A percentile compares a stretch with the other conserved stretches of the same genome.
Conservation (phyloP, 2,888 invertebrate genomes). For the Rhingia rostrata region DNA sequence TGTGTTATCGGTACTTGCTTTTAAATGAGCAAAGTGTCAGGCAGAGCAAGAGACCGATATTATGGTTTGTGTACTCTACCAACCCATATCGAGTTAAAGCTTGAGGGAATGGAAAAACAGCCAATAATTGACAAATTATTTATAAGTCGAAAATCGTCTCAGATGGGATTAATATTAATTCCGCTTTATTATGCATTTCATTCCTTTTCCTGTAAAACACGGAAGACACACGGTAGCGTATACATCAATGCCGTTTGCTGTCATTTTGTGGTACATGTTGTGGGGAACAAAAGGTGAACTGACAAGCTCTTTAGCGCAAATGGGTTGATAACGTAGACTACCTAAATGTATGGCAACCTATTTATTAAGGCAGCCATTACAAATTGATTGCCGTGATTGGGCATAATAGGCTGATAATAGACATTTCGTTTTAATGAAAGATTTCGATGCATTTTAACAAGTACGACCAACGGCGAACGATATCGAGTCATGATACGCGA, state of each 20-base stretch:
- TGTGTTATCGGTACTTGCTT: conserved; percentile 9
- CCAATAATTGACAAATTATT: conserved; percentile 37
- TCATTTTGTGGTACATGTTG: background rate
- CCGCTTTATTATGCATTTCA: background rate
- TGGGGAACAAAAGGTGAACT: background rate
- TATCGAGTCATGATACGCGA: too few species aligned
- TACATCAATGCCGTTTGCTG: background rate
- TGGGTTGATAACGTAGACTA: too few species aligned
- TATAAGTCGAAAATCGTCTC: conserved; percentile 19
- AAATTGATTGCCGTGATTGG: too few species aligned
- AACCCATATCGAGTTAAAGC: background rate
- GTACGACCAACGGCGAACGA: too few species aligned
- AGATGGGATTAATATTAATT: conserved; percentile 16
- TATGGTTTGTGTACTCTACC: background rate
- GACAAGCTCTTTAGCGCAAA: background rate
- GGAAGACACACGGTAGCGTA: background rate
- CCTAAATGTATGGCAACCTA: too few species aligned
- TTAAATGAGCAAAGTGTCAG: conserved; percentile 29
- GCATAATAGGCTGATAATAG: too few species aligned
- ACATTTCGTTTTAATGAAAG: too few species aligned
- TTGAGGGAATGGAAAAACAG: background rate
- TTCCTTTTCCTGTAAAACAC: background rate
- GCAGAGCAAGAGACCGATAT: conserved; percentile 13
- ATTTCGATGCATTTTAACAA: too few species aligned
- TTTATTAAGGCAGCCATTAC: too few species aligned